A percentile compares a stretch with the other conserved stretches of the same genome.
Conservation (phyloP, 2,888 invertebrate genomes). For the Maniola hyperantus region DNA sequence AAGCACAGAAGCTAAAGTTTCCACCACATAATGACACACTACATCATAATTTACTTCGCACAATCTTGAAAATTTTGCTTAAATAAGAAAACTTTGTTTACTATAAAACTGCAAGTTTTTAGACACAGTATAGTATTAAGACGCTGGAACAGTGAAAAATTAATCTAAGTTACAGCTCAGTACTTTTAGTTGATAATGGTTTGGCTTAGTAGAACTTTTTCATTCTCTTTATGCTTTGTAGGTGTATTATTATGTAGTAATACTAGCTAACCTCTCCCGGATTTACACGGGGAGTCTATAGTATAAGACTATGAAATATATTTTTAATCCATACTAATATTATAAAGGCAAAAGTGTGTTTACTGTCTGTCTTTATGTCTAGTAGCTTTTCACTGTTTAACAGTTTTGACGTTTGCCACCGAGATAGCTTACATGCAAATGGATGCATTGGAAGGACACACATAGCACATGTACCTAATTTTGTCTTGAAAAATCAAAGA, state of each 20-base stretch:
- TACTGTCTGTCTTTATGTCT: too few species aligned
- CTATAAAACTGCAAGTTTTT: conserved; percentile 17
- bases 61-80: conserved; percentile 28
- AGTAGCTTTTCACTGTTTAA: too few species aligned
- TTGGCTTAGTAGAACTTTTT: conserved; percentile 12
- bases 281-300: too few species aligned
- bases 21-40: conserved; percentile 22
- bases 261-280: too few species aligned
- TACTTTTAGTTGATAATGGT: conserved; percentile 12
- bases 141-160: conserved; percentile 14
- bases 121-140: neutral
- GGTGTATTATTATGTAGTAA: neutral
- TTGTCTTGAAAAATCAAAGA: too few species aligned
- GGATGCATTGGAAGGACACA: too few species aligned
- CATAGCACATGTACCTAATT: too few species aligned
- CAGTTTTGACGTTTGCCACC: too few species aligned
- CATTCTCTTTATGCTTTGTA: neutral
- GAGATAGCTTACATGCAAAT: too few species aligned
- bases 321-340: too few species aligned
- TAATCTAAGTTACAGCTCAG: conserved; percentile 12
- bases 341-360: too few species aligned
- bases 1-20: conserved; percentile 23
- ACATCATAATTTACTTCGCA: conserved; percentile 25
- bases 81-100: conserved; percentile 28
- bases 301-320: too few species aligned